Evolutionary conservation across 2,113 vertebrate species (phyloP).

Genomic region (Siniperca chuatsi): DNA sequence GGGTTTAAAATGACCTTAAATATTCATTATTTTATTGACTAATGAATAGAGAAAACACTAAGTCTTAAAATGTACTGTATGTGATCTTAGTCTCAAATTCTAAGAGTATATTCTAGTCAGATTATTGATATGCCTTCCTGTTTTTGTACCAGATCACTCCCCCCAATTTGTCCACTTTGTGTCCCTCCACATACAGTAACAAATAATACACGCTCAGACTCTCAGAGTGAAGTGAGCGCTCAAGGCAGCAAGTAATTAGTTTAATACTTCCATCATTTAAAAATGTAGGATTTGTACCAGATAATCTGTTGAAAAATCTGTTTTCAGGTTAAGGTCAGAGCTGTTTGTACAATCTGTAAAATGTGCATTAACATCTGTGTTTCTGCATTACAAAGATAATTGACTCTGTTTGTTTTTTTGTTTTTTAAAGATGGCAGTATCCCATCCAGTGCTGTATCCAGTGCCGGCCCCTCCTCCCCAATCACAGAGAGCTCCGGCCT

Average conservation of each 20-base stretch:
- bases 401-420: conserved; percentile 15
- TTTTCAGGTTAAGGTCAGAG: not conserved
- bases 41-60: not conserved
- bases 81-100: not conserved
- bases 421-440: conserved; percentile 89
- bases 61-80: not conserved
- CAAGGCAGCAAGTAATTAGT: not conserved
- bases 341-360: not conserved
- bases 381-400: not conserved
- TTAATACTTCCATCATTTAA: not conserved
- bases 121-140: not conserved
- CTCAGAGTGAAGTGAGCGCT: not conserved
- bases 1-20: not conserved
- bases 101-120: not conserved
- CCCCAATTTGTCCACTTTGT: not conserved
- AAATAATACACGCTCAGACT: not conserved
- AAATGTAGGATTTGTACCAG: not conserved
- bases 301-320: not conserved
- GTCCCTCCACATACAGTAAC: not conserved
- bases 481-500: conserved; percentile 81
- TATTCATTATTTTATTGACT: not conserved
- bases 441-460: conserved; percentile 92
- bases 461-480: conserved; percentile 92
- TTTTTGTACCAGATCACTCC: conserved; percentile 13
- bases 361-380: not conserved